These are phyloP conservation scores for Xyrichtys novacula DNA, from an alignment of 2,797 vertebrate genomes.

Conservation along the genomic window DNA sequence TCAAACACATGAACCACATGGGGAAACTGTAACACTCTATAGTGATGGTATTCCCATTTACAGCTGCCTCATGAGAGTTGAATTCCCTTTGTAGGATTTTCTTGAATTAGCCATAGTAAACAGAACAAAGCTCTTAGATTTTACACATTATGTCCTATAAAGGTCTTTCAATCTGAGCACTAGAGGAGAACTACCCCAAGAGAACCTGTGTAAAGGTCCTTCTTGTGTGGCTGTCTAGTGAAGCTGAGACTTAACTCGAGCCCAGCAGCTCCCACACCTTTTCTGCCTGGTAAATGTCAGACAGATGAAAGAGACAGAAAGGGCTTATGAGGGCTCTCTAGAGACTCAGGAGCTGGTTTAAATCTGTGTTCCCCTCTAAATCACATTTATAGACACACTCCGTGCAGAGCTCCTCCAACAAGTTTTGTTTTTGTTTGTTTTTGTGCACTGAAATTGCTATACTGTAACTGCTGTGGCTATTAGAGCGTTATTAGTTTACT, in stretches of 20 bases:
- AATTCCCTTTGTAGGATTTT: slow-evolving; percentile 1
- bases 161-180: slow-evolving; percentile 57
- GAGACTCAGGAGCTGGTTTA: slow-evolving; percentile 49
- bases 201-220: slow-evolving; percentile 63
- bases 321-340: slow-evolving; percentile 59
- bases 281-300: slow-evolving; percentile 69
- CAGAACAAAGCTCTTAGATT: slow-evolving; percentile 47
- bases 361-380: slow-evolving; percentile 43
- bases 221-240: slow-evolving; percentile 45
- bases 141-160: slow-evolving; percentile 50
- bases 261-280: slow-evolving; percentile 51
- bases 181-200: slow-evolving; percentile 39
- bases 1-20: slow-evolving; percentile 7
- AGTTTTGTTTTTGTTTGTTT: background rate
- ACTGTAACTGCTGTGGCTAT: background rate
- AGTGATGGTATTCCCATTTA: slow-evolving; percentile 10
- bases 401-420: slow-evolving; percentile 4
- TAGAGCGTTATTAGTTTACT: background rate
- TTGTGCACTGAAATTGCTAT: background rate
- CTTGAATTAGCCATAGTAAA: slow-evolving; percentile 45
- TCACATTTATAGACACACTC: slow-evolving; percentile 35
- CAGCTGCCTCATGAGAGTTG: background rate
- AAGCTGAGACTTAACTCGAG: slow-evolving; percentile 56
- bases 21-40: slow-evolving; percentile 2
- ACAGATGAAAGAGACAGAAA: slow-evolving; percentile 66